Evolutionary conservation across 2,797 vertebrate genomes (phyloP).

Genomic region (Morus bassanus): DNA sequence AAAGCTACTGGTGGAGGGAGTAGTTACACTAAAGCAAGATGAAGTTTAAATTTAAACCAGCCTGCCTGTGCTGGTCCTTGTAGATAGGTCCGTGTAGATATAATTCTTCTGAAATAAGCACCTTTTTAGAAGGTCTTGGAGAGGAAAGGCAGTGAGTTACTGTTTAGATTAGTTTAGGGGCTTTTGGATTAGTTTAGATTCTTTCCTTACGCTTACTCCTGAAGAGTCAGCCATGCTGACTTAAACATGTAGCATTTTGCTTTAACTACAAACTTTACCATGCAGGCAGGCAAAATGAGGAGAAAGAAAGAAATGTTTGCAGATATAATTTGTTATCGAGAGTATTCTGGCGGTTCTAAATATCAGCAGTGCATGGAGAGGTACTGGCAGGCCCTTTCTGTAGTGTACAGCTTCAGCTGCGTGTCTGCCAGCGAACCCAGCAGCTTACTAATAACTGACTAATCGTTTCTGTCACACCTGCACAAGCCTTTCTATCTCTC

Average conservation of each 20-base stretch:
- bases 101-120: not conserved
- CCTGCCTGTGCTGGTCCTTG: not conserved
- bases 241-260: not conserved
- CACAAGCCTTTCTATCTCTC: not conserved
- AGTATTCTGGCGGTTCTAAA: not conserved
- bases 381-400: not conserved
- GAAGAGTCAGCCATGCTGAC: not conserved
- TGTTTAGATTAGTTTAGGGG: not conserved
- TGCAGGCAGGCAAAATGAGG: not conserved
- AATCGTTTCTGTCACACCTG: slow-evolving; percentile 21
- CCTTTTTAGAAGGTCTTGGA: not conserved
- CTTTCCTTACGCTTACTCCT: not conserved
- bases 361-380: not conserved
- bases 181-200: not conserved
- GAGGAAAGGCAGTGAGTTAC: not conserved
- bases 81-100: not conserved
- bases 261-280: not conserved
- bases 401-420: not conserved
- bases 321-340: not conserved
- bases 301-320: not conserved
- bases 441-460: slow-evolving; percentile 11
- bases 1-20: not conserved
- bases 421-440: not conserved
- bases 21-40: not conserved
- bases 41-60: not conserved